A percentile compares a stretch with the other conserved stretches of the same genome.
Evolutionary conservation across 2,888 invertebrate species (phyloP).

Genomic region (Tiliacea aurago): DNA sequence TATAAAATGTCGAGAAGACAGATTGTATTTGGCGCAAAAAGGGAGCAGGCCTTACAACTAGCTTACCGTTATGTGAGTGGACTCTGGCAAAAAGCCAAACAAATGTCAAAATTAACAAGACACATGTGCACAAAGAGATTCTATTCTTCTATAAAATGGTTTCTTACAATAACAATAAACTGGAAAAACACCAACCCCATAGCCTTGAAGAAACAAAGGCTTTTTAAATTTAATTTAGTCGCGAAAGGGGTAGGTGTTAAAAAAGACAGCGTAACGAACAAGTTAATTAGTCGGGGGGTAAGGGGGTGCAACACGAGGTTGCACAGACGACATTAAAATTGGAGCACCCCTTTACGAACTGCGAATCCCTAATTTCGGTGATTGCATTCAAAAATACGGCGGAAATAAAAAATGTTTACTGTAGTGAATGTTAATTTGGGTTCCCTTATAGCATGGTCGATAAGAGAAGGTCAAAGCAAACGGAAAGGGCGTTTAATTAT

Average conservation of each 20-base stretch:
- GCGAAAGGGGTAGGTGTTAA: constrained; percentile 65
- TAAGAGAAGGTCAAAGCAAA: not conserved
- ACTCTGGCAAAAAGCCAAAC: constrained; percentile 1
- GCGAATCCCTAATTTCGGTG: constrained; percentile 60
- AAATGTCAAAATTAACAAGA: constrained; percentile 5
- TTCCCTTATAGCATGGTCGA: constrained; percentile 4
- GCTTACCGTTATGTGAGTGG: not conserved
- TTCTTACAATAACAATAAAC: constrained; percentile 24
- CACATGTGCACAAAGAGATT: not conserved
- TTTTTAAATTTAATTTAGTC: constrained; percentile 66
- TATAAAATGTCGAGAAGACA: no score
- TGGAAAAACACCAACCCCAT: constrained; percentile 19
- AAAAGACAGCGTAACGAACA: constrained; percentile 67
- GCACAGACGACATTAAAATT: constrained; percentile 53
- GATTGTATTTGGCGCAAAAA: not conserved
- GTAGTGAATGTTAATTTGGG: constrained; percentile 43
- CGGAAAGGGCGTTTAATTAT: not conserved
- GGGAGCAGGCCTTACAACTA: not conserved
- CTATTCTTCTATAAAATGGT: constrained; percentile 2
- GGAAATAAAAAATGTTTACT: constrained; percentile 40
- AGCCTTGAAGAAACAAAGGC: constrained; percentile 36
- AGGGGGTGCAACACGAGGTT: constrained; percentile 28
- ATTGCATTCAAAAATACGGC: constrained; percentile 45
- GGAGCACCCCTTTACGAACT: constrained; percentile 38
- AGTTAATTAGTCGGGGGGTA: constrained; percentile 63